Conservation (phyloP, 2,113 vertebrate species). For the Pelecanoides urinatrix region DNA sequence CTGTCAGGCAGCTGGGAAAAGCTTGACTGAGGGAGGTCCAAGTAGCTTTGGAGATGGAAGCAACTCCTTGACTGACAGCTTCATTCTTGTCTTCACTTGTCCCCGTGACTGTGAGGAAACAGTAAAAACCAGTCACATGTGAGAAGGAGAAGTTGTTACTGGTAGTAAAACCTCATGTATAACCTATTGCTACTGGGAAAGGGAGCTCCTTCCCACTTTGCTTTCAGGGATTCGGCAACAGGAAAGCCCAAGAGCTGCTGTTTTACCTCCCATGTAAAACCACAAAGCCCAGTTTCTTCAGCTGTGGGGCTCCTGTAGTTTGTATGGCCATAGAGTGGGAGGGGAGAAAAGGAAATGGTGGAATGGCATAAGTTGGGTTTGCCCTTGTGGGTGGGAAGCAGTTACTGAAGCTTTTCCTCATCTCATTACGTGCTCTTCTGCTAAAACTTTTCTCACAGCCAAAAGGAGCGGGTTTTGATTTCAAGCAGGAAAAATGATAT, state of each 20-base stretch:
- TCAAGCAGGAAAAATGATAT: background rate
- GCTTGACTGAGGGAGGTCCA: background rate
- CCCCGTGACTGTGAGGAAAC: background rate
- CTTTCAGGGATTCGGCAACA: background rate
- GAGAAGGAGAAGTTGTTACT: background rate
- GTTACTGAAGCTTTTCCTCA: background rate
- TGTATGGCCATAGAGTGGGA: background rate
- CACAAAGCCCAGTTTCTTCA: background rate
- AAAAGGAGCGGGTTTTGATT: background rate
- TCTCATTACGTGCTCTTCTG: background rate
- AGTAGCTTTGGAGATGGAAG: background rate
- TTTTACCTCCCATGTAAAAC: background rate
- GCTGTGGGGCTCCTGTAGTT: background rate
- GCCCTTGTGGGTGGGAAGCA: background rate
- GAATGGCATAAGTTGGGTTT: no score
- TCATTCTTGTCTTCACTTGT: background rate
- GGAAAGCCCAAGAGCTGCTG: background rate
- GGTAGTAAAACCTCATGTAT: background rate
- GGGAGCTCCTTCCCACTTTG: background rate
- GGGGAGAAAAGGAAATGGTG: background rate
- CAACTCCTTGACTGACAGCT: background rate
- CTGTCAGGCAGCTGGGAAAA: background rate
- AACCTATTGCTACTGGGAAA: background rate
- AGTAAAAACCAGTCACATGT: accelerated
- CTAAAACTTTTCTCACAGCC: background rate